Percentiles rank a stretch among this genome's conserved stretches.
These are phyloP conservation scores for Drymonia ruficornis DNA, from an alignment of 2,888 invertebrate genomes.

Conservation along the genomic window DNA sequence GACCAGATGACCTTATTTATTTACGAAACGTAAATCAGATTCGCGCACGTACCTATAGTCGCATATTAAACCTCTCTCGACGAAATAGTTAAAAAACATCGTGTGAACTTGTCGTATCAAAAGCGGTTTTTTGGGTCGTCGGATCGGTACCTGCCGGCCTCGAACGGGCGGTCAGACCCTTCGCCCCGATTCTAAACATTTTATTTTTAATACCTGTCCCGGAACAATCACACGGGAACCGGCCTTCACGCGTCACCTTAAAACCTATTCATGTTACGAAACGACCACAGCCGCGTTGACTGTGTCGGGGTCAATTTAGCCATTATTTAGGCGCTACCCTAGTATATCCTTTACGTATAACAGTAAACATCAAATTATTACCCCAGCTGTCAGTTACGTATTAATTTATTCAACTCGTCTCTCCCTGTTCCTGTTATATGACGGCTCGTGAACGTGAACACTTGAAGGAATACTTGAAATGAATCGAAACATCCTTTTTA, in stretches of 20 bases:
- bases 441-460: slow-evolving; percentile 14
- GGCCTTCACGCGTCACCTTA: slow-evolving; percentile 31
- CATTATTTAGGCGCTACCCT: not conserved
- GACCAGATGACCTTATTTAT: slow-evolving; percentile 70
- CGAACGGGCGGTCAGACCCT: slow-evolving; percentile 56
- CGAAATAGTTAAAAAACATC: slow-evolving; percentile 35
- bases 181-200: slow-evolving; percentile 59
- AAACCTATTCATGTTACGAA: slow-evolving; percentile 20
- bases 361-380: slow-evolving; percentile 15
- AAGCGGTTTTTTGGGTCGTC: slow-evolving; percentile 58
- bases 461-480: slow-evolving; percentile 14
- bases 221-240: slow-evolving; percentile 76
- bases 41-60: slow-evolving; percentile 33
- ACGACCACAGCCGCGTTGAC: slow-evolving; percentile 14
- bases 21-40: slow-evolving; percentile 55
- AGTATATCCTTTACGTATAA: slow-evolving; percentile 5
- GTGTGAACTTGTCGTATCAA: slow-evolving; percentile 63
- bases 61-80: slow-evolving; percentile 9
- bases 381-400: slow-evolving; percentile 5
- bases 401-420: slow-evolving; percentile 11
- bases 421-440: slow-evolving; percentile 6
- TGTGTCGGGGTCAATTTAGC: slow-evolving; percentile 31
- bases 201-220: slow-evolving; percentile 68
- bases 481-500: slow-evolving; percentile 16
- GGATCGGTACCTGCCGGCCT: slow-evolving; percentile 71